These are phyloP conservation scores for Hoplostethus atlanticus DNA, from an alignment of 2,797 vertebrate genomes.

Conservation along the genomic window DNA sequence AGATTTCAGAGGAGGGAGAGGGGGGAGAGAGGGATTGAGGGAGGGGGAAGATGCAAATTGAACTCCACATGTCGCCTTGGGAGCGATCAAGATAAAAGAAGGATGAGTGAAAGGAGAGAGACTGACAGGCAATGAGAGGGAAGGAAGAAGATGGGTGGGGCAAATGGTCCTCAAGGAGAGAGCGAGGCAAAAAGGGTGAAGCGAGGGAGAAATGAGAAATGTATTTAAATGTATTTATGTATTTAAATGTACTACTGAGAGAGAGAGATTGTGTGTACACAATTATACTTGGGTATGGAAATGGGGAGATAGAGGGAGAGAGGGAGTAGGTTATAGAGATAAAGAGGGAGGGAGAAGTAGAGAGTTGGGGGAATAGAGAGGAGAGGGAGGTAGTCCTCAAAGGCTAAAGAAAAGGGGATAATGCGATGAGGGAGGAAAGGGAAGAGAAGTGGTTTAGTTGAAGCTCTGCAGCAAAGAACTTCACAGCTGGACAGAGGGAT, in stretches of 20 bases:
- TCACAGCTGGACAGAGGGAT: neutral
- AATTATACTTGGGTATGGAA: constrained; percentile 24
- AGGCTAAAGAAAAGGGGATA: constrained; percentile 8
- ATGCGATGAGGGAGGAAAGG: neutral
- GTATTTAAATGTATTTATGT: constrained; percentile 37
- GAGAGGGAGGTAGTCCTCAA: neutral
- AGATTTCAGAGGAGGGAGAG: constrained; percentile 57
- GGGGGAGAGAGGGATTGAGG: constrained; percentile 24
- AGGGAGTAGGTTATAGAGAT: neutral
- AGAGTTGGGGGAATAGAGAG: constrained; percentile 1
- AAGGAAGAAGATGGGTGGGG: constrained; percentile 13
- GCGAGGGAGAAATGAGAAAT: neutral
- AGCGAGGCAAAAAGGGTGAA: constrained; percentile 6
- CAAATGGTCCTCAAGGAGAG: constrained; percentile 47
- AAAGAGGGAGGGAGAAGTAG: neutral
- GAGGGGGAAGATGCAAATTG: constrained; percentile 26
- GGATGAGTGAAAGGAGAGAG: constrained; percentile 43
- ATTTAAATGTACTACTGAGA: constrained; percentile 38
- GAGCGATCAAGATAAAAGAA: constrained; percentile 65
- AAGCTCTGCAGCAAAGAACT: neutral
- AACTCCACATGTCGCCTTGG: constrained; percentile 49
- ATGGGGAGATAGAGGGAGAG: neutral
- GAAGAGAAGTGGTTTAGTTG: neutral
- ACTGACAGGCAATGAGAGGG: constrained; percentile 36
- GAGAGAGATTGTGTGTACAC: constrained; percentile 7